These are phyloP conservation scores for Agrotis ipsilon DNA, from an alignment of 2,888 invertebrate species.

Conservation along the genomic window DNA sequence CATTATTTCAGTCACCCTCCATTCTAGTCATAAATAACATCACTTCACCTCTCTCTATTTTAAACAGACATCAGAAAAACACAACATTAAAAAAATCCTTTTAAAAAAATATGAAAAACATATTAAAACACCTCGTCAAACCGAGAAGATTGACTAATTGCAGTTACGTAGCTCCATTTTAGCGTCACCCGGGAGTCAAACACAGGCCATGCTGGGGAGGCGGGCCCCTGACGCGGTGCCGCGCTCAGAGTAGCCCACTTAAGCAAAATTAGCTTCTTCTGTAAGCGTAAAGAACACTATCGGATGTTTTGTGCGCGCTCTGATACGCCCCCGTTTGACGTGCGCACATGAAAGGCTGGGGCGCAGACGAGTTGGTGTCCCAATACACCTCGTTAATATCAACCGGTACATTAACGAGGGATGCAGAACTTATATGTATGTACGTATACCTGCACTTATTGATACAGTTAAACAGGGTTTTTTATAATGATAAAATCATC, in stretches of 20 bases:
- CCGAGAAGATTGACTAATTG: conserved; percentile 57
- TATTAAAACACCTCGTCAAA: conserved; percentile 51
- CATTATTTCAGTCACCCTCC: too few relatives aligned
- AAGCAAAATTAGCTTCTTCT: conserved; percentile 91
- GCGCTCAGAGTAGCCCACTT: conserved; percentile 88
- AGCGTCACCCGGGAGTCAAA: conserved; percentile 77
- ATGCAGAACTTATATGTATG: conserved; percentile 36
- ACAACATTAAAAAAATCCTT: neutral
- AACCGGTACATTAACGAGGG: conserved; percentile 52
- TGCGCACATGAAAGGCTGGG: conserved; percentile 82
- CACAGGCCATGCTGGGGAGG: conserved; percentile 76
- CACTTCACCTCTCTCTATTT: too few relatives aligned
- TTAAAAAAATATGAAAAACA: conserved; percentile 6
- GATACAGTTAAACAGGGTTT: too few relatives aligned
- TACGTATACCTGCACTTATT: conserved; percentile 41
- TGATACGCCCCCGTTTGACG: conserved; percentile 85
- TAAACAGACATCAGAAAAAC: too few relatives aligned
- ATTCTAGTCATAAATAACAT: too few relatives aligned
- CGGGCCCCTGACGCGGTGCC: conserved; percentile 76
- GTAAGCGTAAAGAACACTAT: conserved; percentile 89
- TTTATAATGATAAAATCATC: too few relatives aligned
- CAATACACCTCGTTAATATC: conserved; percentile 77
- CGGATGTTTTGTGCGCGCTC: conserved; percentile 86
- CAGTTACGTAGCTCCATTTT: conserved; percentile 78
- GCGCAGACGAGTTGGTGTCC: conserved; percentile 71